Conservation (phyloP, 2,113 vertebrate genomes). For the Xenopus tropicalis region DNA sequence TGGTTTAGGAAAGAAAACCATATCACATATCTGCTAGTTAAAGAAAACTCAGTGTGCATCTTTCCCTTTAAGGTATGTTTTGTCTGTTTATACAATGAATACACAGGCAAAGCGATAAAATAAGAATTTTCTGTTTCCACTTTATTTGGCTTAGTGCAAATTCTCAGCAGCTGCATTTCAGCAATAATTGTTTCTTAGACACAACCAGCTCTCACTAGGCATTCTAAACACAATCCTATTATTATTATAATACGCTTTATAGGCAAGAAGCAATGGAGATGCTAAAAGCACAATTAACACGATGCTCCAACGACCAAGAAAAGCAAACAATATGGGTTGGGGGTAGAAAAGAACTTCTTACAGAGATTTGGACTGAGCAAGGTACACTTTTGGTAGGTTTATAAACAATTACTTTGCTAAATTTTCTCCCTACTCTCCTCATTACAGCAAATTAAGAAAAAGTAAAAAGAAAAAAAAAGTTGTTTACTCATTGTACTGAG, state of each 20-base stretch:
- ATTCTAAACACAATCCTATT: conserved; percentile 6
- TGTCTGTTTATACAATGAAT: too few species aligned
- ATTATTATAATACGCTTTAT: conserved; percentile 10
- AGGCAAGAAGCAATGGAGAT: conserved; percentile 19
- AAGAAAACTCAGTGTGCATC: too few species aligned
- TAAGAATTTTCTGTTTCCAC: not conserved
- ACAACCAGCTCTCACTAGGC: not conserved
- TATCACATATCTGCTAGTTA: too few species aligned
- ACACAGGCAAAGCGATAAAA: too few species aligned
- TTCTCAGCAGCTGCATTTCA: conserved; percentile 6
- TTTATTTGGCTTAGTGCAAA: not conserved
- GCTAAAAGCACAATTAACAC: conserved; percentile 29
- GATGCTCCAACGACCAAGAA: conserved; percentile 8
- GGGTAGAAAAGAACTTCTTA: conserved; percentile 21
- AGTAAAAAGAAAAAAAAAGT: conserved; percentile 16
- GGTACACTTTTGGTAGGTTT: too few species aligned
- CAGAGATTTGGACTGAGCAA: not conserved
- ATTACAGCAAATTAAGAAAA: conserved; percentile 15
- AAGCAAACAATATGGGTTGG: conserved; percentile 6
- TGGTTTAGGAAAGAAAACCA: too few species aligned
- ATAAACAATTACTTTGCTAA: conserved; percentile 32
- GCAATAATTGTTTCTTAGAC: conserved; percentile 6
- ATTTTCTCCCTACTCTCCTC: conserved; percentile 18
- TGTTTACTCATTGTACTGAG: conserved; percentile 26
- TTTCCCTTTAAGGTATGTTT: too few species aligned